A percentile compares a stretch with the other conserved stretches of the same genome.
Conservation (phyloP, 2,797 vertebrate species). For the Babyrousa celebensis region DNA sequence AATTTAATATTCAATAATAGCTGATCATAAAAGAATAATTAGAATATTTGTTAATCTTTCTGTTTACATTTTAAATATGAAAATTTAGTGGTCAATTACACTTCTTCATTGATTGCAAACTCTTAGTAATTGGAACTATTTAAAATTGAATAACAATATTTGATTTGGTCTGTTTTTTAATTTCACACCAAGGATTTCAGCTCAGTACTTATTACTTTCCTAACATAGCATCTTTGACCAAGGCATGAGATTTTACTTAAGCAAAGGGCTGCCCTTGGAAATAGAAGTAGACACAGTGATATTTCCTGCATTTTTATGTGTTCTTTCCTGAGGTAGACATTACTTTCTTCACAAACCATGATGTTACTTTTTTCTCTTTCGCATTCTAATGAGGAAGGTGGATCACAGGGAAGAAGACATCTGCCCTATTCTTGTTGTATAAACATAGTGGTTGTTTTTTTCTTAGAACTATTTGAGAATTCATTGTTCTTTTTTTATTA, state of each 20-base stretch:
- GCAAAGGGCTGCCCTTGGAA: neutral
- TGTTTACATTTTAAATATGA: slow-evolving; percentile 35
- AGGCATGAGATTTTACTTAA: slow-evolving; percentile 16
- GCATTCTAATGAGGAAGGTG: neutral
- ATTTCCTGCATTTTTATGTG: neutral
- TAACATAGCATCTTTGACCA: neutral
- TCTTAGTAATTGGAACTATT: slow-evolving; percentile 38
- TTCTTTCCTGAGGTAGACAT: neutral
- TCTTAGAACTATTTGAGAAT: neutral
- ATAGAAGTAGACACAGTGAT: neutral
- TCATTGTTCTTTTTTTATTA: neutral
- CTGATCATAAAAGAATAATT: slow-evolving; percentile 35
- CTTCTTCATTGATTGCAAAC: slow-evolving; percentile 35
- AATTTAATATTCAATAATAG: slow-evolving; percentile 56
- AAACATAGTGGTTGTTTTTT: neutral
- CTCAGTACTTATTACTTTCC: neutral
- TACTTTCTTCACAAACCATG: neutral
- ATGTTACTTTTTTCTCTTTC: neutral
- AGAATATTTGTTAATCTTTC: slow-evolving; percentile 8
- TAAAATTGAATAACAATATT: slow-evolving; percentile 47
- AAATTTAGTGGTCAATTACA: slow-evolving; percentile 9
- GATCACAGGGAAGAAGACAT: neutral
- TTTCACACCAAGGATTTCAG: slow-evolving; percentile 51
- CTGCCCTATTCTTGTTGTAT: neutral
- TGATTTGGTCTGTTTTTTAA: slow-evolving; percentile 27